Base-by-base conservation (phyloP, 2,888 invertebrate genomes). In the Agriopis aurantiaria region DNA sequence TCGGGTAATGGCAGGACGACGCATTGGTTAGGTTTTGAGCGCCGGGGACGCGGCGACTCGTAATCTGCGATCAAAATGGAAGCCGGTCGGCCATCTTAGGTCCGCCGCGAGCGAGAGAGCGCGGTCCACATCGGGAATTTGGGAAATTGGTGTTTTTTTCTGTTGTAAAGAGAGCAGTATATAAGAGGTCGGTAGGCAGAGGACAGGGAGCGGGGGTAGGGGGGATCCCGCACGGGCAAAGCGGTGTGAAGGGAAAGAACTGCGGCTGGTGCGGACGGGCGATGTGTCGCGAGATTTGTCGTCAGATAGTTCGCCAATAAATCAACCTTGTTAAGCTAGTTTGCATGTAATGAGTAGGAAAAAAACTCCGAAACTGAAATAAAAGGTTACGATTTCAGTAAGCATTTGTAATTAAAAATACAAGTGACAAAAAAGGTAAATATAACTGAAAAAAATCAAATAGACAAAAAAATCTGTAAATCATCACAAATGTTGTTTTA, bases 41-140 rank as follows among this genome's bases (percentile, higher is more conserved):
- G 82, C 82, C 84, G 82, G 90, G 89, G 88, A 90, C 89, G 90
- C 90, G 88, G 74, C 87, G 86, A 83, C 80, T 84, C 82, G 88
- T 92, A 93, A 93, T 92, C 93, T 91, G 91, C 91, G 89, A 94
- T 93, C 93, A 94, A 94, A 94, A 94, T 94, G 94, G 93, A 90
- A 90, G 91, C 91, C 88, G 88, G 85, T 74, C 91, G 86, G 93
- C 93, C 93, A 92, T 93, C 93, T 94, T 93, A 91, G 91, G 88
- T 91, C 88, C 85, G 91, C 88, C 89, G 89, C 90, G 92, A 90
- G 93, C 90, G 93, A 90, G 90, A 88, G 90, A 89, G 90, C 90
- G 85, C 86, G 88, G 89, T 85, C 91, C 90, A 91, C 90, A 89
- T 87, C 89, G 92, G 91, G 92, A 91, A 92, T 92, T 93, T 93